Evolutionary conservation across 2,113 vertebrate species (phyloP), one percentile per base, ranked within the genome.

Genomic region (Tor tambroides): DNA sequence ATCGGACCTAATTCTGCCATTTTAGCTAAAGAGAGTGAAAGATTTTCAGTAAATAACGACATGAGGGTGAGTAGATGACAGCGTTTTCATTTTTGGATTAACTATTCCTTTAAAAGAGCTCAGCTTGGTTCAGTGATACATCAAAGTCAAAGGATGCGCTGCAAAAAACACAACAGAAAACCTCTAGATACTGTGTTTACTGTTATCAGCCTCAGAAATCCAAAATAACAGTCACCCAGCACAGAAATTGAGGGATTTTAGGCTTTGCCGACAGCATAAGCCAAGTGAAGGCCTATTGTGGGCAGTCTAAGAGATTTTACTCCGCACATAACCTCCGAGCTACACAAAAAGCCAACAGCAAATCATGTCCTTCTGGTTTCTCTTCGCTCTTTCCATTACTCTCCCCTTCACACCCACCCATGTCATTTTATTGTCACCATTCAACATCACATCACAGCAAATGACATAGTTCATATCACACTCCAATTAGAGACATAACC

Each of bases 391-490:
- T 86, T 83, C 81, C 86, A 75, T 83, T n/a, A 87, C 86, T 87
- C 82, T 89, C 87, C 35, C 82, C 86, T 86, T 85, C 80, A 69
- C 89, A 74, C 81, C 89, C 86, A 85, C 82, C 80, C 87, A 91
- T 30, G 85, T 72, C 69, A 65, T 63, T 72, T 56, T 74, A 76
- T 80, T 63, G 90, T 91, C 87, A 92, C 91, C 92, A 92, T 90
- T 93, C 88, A 90, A 78, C 88, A 89, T 93, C 88, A 91, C 93
- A 91, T 92, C 78, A 90, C 89, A 86, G 89, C 91, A 93, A 94
- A 95, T 94, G 90, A 93, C 91, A 93, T 90, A 91, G 93, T 95
- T 93, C 87, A 92, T 90, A 93, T 94, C 93, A 93, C 90, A 92
- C 91, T 90, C 93, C 91, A 95, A 94, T 95, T 95, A 95, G 93